Conservation (phyloP, 1,140 invertebrate genomes). For the Drosophila repletoides region DNA sequence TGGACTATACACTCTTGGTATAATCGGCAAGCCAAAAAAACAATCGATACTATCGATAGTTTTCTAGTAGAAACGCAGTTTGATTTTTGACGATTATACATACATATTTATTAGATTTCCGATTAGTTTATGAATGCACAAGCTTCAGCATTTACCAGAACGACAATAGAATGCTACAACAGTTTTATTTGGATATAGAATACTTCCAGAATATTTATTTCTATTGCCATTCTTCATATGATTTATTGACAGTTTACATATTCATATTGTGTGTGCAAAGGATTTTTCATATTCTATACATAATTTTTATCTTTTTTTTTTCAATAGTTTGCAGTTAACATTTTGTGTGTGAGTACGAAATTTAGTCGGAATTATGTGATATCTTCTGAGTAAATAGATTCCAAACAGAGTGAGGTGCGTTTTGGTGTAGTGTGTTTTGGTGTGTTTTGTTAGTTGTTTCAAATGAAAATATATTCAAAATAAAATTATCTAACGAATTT, state of each 20-base stretch:
- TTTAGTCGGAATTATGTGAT: too few species aligned
- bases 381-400: too few species aligned
- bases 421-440: too few species aligned
- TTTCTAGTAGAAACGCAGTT: neutral
- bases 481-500: too few species aligned
- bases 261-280: conserved; percentile 29
- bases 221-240: neutral
- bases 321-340: too few species aligned
- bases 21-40: too few species aligned
- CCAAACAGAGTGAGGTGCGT: too few species aligned
- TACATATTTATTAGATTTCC: conserved; percentile 35
- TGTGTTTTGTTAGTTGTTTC: too few species aligned
- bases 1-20: too few species aligned
- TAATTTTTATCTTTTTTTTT: too few species aligned
- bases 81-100: conserved; percentile 19
- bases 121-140: conserved; percentile 36
- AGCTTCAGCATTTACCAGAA: conserved; percentile 13
- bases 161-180: neutral
- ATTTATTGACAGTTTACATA: conserved; percentile 5
- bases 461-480: too few species aligned
- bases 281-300: conserved; percentile 13
- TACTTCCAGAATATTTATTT: neutral
- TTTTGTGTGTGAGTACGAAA: too few species aligned
- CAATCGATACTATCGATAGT: neutral
- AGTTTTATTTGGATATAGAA: neutral